Base-by-base conservation (phyloP, 2,797 vertebrate genomes). In the Hyperoplus immaculatus region DNA sequence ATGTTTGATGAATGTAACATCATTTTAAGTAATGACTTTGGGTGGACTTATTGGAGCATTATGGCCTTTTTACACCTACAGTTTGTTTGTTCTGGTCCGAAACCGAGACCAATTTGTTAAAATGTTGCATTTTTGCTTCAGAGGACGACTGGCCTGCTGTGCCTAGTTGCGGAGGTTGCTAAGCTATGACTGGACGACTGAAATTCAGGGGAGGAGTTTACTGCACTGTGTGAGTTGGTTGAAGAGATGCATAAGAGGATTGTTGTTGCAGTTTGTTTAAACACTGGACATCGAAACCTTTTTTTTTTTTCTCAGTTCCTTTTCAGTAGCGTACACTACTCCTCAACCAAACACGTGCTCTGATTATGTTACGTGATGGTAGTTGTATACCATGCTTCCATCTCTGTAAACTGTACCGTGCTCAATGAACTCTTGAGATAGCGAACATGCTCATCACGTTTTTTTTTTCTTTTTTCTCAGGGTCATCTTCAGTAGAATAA, bases 381-480 rank as follows among this genome's bases (percentile, higher is more conserved):
- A 21, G 11, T 43, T 69, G 56, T 36, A 50, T 29, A 15, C 41
- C 18, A 18, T 0, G 29, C 29, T 66, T 13, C 0, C 6, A 62
- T 72, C 51, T 72, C 43, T 61, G 41, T 65, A 16, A 69, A 65
- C 56, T 61, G 11, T 6, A 11, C 62, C 70, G 50, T 8, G 9
- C 47, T 68, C 53, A 3, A 4, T 80, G 38, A 85, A 70, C 77
- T 65, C 63, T 58, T 46, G 46, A 68, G 45, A 67, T 5, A 12
- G n/a, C 46, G 50, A 68, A 41, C 60, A 18, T 8, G 69, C 41
- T 64, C 38, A 9, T 80, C 12, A 0, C 29, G 8, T 53, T 50
- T 78, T 43, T 71, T 79, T 85, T 82, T 82, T 81, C 50, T 50
- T 78, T 43, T 71, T 79, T 85, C 83, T 82, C 82, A 87, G 77